A percentile compares a stretch with the other conserved stretches of the same genome.
phyloP scores from a whole-genome alignment of 2,888 invertebrate genomes.

The Melitaea athalia region DNA sequence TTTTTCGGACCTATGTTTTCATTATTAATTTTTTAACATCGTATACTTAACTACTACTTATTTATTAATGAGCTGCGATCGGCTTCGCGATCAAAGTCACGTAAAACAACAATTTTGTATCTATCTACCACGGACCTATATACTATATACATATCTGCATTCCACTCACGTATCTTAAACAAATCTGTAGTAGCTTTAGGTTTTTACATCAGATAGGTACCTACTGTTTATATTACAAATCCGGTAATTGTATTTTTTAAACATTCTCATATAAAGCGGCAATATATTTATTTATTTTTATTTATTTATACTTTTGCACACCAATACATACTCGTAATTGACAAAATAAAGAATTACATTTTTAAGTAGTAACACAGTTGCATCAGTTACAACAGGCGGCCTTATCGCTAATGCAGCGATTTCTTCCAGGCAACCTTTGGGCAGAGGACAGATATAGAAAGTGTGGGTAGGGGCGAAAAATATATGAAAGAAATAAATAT shows the following conservation, averaged over 20 bases:
- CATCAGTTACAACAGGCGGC: too few species aligned
- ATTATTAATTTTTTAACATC: not conserved
- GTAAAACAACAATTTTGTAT: slow-evolving; percentile 12
- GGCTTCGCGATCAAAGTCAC: slow-evolving; percentile 11
- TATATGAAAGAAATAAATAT: too few species aligned
- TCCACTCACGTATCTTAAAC: slow-evolving; percentile 16
- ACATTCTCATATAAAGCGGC: slow-evolving; percentile 16
- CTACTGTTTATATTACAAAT: not conserved
- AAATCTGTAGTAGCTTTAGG: slow-evolving; percentile 13
- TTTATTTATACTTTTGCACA: too few species aligned
- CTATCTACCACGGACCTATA: too few species aligned
- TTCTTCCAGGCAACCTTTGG: too few species aligned
- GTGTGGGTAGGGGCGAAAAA: too few species aligned
- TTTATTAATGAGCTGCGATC: not conserved
- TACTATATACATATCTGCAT: too few species aligned
- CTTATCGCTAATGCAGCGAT: too few species aligned
- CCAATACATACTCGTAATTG: too few species aligned
- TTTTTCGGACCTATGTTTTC: not conserved
- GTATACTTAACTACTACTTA: not conserved
- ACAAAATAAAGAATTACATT: too few species aligned
- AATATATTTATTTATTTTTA: not conserved
- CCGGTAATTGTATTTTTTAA: not conserved
- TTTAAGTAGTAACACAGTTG: too few species aligned
- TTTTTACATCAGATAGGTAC: slow-evolving; percentile 10
- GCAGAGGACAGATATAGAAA: too few species aligned